Evolutionary conservation across 2,888 invertebrate genomes (phyloP).

Genomic region (Brassicogethes aeneus): DNA sequence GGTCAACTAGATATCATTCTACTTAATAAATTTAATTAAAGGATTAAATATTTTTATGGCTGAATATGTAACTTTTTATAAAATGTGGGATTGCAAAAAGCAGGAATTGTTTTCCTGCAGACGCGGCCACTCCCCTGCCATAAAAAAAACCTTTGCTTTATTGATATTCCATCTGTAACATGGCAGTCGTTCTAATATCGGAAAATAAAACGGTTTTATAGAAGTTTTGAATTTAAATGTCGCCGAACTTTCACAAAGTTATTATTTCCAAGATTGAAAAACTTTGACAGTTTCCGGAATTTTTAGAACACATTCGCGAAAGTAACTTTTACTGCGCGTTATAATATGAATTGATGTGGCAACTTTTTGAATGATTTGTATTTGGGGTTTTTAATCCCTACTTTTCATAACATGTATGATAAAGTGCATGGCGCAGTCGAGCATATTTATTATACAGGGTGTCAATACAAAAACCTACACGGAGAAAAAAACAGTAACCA

Average conservation of each 20-base stretch:
- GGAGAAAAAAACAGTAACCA: too few relatives aligned
- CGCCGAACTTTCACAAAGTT: conserved; percentile 20
- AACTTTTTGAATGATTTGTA: conserved; percentile 9
- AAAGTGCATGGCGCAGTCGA: too few relatives aligned
- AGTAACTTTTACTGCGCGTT: conserved; percentile 19
- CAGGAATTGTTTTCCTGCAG: too few relatives aligned
- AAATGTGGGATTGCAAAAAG: too few relatives aligned
- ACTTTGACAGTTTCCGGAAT: conserved; percentile 26
- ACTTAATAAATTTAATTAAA: too few relatives aligned
- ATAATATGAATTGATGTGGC: conserved; percentile 17
- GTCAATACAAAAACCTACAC: too few relatives aligned
- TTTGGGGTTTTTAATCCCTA: conserved; percentile 2
- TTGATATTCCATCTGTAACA: conserved; percentile 15
- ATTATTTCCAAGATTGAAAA: conserved; percentile 30
- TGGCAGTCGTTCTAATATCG: conserved; percentile 18
- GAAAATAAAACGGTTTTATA: conserved; percentile 21
- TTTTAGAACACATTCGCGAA: conserved; percentile 20
- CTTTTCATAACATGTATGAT: conserved; percentile 1
- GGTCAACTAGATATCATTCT: too few relatives aligned
- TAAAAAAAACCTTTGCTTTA: conserved; percentile 6
- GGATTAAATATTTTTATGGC: too few relatives aligned
- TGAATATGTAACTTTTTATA: too few relatives aligned
- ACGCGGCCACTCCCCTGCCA: not conserved
- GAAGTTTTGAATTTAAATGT: conserved; percentile 23
- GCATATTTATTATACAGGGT: too few relatives aligned